These are phyloP conservation scores for Diabrotica balteata DNA, from an alignment of 2,888 invertebrate species.

Conservation along the genomic window DNA sequence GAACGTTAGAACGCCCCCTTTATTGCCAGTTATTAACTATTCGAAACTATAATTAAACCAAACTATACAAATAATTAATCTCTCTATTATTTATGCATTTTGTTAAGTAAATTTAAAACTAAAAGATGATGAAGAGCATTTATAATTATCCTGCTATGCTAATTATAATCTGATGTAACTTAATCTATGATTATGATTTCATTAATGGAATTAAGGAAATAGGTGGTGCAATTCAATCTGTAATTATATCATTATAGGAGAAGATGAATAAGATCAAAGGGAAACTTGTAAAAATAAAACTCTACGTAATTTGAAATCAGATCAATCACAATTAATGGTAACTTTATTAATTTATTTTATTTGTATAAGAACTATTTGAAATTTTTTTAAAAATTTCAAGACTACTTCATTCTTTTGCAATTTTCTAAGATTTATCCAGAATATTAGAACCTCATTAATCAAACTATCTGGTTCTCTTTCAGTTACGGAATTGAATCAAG, in stretches of 20 bases:
- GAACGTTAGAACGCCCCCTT: not conserved
- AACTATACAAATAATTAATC: slow-evolving; percentile 9
- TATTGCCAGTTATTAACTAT: slow-evolving; percentile 5
- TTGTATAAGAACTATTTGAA: too few species aligned
- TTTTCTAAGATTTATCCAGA: too few species aligned
- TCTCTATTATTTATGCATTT: slow-evolving; percentile 1
- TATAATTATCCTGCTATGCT: not conserved
- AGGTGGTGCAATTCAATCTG: not conserved
- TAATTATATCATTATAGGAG: slow-evolving; percentile 2
- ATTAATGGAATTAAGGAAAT: slow-evolving; percentile 1
- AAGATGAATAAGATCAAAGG: too few species aligned
- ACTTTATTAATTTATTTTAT: too few species aligned
- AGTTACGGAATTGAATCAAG: too few species aligned
- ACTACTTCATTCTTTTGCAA: too few species aligned
- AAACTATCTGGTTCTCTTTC: too few species aligned
- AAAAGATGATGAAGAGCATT: slow-evolving; percentile 1
- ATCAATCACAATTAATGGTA: too few species aligned
- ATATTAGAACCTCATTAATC: too few species aligned
- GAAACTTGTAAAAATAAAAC: too few species aligned
- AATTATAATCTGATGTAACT: slow-evolving; percentile 2
- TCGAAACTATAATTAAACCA: slow-evolving; percentile 4
- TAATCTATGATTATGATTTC: slow-evolving; percentile 9
- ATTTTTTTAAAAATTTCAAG: too few species aligned
- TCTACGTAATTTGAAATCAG: too few species aligned
- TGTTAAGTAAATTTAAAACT: not conserved